Percentiles rank a stretch among this genome's conserved stretches.
Conservation (phyloP, 2,888 invertebrate genomes). For the Chloromyia formosa region DNA sequence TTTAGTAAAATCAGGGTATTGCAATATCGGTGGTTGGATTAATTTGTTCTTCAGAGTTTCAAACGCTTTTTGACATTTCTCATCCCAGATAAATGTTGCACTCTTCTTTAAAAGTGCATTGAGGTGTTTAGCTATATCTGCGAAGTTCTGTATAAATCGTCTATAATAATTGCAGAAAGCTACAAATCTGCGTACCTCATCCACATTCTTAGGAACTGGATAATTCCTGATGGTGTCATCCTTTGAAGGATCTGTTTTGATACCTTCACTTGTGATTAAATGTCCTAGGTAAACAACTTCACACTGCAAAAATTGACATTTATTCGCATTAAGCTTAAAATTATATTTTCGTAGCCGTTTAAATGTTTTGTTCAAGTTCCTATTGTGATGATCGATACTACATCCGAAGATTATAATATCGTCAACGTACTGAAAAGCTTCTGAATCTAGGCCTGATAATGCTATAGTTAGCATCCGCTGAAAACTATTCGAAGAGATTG, state of each 20-base stretch:
- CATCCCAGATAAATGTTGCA: conserved; percentile 47
- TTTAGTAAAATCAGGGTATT: conserved; percentile 25
- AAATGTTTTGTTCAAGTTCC: conserved; percentile 42
- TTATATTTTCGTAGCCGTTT: conserved; percentile 45
- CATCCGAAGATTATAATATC: conserved; percentile 51
- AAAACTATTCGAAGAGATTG: conserved; percentile 47
- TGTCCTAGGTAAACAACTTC: conserved; percentile 51
- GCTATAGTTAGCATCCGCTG: conserved; percentile 50
- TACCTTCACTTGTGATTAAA: conserved; percentile 50
- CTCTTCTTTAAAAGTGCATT: conserved; percentile 50
- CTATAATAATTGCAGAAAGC: conserved; percentile 53
- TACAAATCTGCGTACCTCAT: conserved; percentile 50
- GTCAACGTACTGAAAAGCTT: conserved; percentile 51
- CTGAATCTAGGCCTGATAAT: conserved; percentile 38
- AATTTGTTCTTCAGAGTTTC: conserved; percentile 40
- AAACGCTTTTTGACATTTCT: conserved; percentile 38
- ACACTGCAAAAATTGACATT: conserved; percentile 49
- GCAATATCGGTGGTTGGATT: conserved; percentile 7
- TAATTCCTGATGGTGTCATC: conserved; percentile 50
- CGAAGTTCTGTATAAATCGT: conserved; percentile 52
- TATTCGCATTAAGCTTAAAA: conserved; percentile 47
- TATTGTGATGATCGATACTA: conserved; percentile 47
- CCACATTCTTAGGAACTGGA: conserved; percentile 50
- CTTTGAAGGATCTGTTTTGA: conserved; percentile 51
- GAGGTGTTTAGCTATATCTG: conserved; percentile 50